Base-by-base conservation (phyloP, 1,140 invertebrate species). In the Anoplolepis gracilipes region DNA sequence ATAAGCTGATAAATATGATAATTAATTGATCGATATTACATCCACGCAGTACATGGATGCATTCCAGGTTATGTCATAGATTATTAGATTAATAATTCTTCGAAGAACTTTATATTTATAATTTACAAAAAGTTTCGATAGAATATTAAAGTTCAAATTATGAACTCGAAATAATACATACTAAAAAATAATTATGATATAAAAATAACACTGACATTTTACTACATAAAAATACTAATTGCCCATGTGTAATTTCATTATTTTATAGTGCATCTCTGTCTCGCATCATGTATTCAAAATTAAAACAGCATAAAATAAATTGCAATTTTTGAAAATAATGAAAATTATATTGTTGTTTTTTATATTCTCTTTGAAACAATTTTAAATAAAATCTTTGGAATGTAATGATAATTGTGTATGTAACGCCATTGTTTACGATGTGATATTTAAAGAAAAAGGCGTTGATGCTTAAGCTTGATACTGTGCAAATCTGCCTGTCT, bases 401-500 rank as follows among this genome's bases (percentile, higher is more conserved):
- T 16, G 22, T 11, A 22, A 22, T 28, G 2, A 30, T 28, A 10
- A 36, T 49, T 6, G 22, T 3, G 25, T n/a, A 30, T 2, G 1
- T 69, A 53, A 8, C 5, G 33, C 25, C 1, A 13, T 28, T 28
- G 39, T 8, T 72, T n/a, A 33, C 30, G 22, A 2, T 53, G 7
- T 65, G 16, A 53, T 70, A 70, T 72, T 72, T 72, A 72, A 72
- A 33, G 28, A 72, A 72, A 10, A 53, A 53, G 3, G 16, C 5
- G 46, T 4, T 16, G 28, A 72, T 25, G 46, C 16, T 53, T 53
- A 33, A 25, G 16, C 28, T 33, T 72, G 7, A 67, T 42, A 16
- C 33, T 22, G 69, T 22, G 33, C 28, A 53, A 72, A 72, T 72
- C 69, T 53, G 46, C 7, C 42, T n/a, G 39, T 19, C 36, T 30